Evolutionary conservation across 2,797 vertebrate species (phyloP).

Genomic region (Acipenser transmontanus): DNA sequence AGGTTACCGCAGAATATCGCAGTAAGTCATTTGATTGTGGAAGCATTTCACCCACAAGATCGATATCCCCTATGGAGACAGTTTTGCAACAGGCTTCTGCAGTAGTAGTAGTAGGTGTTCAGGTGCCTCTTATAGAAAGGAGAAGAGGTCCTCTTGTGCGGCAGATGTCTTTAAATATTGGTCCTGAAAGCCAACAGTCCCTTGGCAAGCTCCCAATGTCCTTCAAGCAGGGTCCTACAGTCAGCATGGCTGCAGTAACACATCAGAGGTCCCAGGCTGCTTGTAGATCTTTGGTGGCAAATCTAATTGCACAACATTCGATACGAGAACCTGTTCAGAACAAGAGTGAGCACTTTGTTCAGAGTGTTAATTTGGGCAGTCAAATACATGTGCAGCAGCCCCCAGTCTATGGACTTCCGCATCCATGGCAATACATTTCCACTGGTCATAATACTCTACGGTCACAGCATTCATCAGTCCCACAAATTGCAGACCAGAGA

Average conservation of each 20-base stretch:
- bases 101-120: constrained; percentile 46
- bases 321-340: constrained; percentile 41
- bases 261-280: constrained; percentile 58
- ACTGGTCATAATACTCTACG: constrained; percentile 58
- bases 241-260: constrained; percentile 50
- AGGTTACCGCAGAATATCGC: constrained; percentile 77
- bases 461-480: constrained; percentile 38
- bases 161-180: constrained; percentile 92
- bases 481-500: constrained; percentile 50
- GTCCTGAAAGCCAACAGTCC: constrained; percentile 71
- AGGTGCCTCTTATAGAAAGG: constrained; percentile 87
- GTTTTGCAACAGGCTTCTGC: constrained; percentile 51
- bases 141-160: constrained; percentile 87
- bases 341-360: constrained; percentile 52
- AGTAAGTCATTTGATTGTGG: constrained; percentile 96
- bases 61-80: constrained; percentile 48
- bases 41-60: constrained; percentile 65
- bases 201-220: constrained; percentile 52
- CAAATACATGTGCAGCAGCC: constrained; percentile 53
- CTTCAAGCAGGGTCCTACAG: constrained; percentile 51
- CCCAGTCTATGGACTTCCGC: constrained; percentile 61
- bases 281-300: constrained; percentile 44
- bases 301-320: constrained; percentile 47
- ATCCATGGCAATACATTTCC: constrained; percentile 62
- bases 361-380: constrained; percentile 62